A percentile compares a stretch with the other conserved stretches of the same genome.
phyloP scores from a whole-genome alignment of 2,113 vertebrate genomes.

The rabbit (Oryctolagus cuniculus) region DNA sequence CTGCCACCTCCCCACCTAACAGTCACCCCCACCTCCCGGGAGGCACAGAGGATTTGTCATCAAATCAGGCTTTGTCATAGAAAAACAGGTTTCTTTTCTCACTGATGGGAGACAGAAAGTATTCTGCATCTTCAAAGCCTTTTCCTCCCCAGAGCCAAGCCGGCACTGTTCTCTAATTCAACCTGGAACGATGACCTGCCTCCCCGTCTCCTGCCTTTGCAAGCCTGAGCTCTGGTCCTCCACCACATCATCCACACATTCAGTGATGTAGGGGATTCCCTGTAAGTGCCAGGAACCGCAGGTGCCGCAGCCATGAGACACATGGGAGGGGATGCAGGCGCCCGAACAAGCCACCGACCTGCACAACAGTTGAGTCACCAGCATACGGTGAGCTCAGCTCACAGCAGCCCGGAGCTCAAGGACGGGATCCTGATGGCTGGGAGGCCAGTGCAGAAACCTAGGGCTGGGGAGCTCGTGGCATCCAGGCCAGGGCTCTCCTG shows the following conservation, averaged over 20 bases:
- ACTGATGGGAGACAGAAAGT: background rate
- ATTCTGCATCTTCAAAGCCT: background rate
- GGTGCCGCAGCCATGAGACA: background rate
- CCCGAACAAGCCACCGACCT: background rate
- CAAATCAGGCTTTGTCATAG: slow-evolving; percentile 62
- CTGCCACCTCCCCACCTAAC: background rate
- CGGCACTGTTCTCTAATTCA: background rate
- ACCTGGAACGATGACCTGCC: background rate
- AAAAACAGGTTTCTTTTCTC: slow-evolving; percentile 67
- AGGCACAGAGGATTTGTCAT: slow-evolving; percentile 45
- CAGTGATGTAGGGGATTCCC: background rate
- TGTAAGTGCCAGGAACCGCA: background rate
- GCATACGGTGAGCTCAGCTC: no score
- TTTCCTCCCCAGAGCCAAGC: background rate
- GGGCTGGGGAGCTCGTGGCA: accelerated
- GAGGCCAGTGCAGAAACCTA: background rate
- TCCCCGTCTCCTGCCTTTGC: background rate
- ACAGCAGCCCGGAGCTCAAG: background rate
- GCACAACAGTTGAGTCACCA: background rate
- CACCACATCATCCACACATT: background rate
- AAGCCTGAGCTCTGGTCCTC: background rate
- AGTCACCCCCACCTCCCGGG: slow-evolving; percentile 33
- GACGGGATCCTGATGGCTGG: background rate
- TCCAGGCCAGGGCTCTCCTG: background rate
- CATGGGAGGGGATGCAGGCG: accelerated